Evolutionary conservation across 2,797 vertebrate genomes (phyloP), one percentile per base, ranked within the genome.

Genomic region (Hapalemur alaotrensis): DNA sequence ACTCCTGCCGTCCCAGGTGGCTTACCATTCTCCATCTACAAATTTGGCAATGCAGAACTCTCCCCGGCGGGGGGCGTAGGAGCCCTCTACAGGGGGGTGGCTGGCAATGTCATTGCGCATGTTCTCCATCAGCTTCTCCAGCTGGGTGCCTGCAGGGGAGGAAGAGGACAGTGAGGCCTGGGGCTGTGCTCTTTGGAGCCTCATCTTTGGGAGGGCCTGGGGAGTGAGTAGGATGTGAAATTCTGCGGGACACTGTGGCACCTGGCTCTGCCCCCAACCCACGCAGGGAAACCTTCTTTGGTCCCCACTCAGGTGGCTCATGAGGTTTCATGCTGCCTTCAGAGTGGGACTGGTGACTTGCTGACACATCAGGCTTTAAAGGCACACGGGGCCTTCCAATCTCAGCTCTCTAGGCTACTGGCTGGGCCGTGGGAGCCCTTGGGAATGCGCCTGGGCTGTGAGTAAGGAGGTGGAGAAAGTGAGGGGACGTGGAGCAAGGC

Each of bases 31-130:
- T 91, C 99, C 99, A 1, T 99, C 99, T 11, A 99, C 99, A 23
- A 99, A 99, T 97, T 99, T 99, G 98, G 99, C 99, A 89, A 99
- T 99, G 98, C 99, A 99, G 99, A 99, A 99, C 81, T 99, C 99
- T 1, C 99, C 99, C 6, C 99, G 98, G 96, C 99, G 99, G 0
- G 99, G 98, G 0, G 98, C 30, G 20, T 99, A 99, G 59, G 99
- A 99, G 7, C 99, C 99, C 98, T 99, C 99, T 50, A 99, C 98
- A 0, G 99, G 99, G 0, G 99, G 99, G 97, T 99, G 99, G 96
- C 98, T 96, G 3, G 99, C 98, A 46, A 99, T 99, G 98, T 99
- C 99, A 2, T 98, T 99, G 12, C 99, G 98, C 99, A 99, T 99
- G 97, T 99, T 99, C 98, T 99, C 99, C 99, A 99, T 99, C 98